Conservation (phyloP, 2,888 invertebrate species). For the Papilio demoleus region DNA sequence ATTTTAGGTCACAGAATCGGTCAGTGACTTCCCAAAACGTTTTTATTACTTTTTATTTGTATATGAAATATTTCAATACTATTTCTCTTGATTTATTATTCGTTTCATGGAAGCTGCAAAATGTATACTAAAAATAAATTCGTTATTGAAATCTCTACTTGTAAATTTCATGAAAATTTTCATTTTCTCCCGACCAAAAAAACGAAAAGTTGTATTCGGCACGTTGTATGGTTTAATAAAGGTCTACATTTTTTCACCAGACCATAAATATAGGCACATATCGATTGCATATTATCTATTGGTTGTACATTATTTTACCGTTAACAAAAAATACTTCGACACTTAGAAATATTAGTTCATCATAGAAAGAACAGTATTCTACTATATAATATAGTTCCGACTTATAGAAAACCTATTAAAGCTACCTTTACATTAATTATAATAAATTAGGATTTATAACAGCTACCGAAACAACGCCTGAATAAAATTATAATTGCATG, state of each 20-base stretch:
- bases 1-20: not conserved
- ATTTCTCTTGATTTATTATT: not conserved
- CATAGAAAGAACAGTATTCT: no score
- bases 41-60: no score
- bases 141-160: not conserved
- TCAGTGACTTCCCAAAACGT: no score
- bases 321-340: no score
- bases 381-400: no score
- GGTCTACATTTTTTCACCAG: slow-evolving; percentile 58
- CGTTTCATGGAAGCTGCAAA: not conserved
- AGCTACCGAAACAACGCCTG: no score
- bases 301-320: slow-evolving; percentile 12
- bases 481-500: not conserved
- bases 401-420: no score
- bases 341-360: no score
- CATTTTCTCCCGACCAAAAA: slow-evolving; percentile 46
- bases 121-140: not conserved
- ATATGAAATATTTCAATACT: no score
- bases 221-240: slow-evolving; percentile 66
- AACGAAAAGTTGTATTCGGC: slow-evolving; percentile 48
- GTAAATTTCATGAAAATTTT: slow-evolving; percentile 46
- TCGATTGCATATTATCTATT: slow-evolving; percentile 57
- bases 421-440: no score
- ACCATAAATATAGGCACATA: slow-evolving; percentile 65
- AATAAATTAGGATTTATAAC: no score